Base-by-base conservation (phyloP, 2,888 invertebrate genomes). In the Leptinotarsa peninsularis region DNA sequence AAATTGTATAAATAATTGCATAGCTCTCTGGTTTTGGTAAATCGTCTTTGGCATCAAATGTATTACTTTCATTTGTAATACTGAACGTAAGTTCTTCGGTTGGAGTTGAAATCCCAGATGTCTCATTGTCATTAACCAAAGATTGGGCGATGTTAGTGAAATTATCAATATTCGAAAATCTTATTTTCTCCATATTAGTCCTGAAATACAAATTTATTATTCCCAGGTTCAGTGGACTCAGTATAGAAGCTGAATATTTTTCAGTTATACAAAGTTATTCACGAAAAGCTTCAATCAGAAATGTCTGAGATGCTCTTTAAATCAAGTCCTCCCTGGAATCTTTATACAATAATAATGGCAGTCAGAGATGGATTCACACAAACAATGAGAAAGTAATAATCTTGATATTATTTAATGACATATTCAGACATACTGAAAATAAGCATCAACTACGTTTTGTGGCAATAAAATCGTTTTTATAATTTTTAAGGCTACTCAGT, bases 1-100 rank as follows among this genome's bases (percentile, higher is more conserved):
- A 90, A 49, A 87, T 83, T 0, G 91, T 91, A 88, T 93, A 93
- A 75, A 93, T 88, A 78, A 90, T 90, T 81, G 92, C 91, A 78
- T 87, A 88, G 67, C 77, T 80, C 18, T 80, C 49, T 18, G 58
- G 67, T 27, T n/a, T 18, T 13, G 69, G 33, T 14, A 69, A 21
- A 18, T n/a, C 27, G 4, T 23, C 56, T 43, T 43, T 15, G 4
- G 17, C 33, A 4, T 68, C 33, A 1, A 21, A 58, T 4, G 23
- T 21, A 27, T 13, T 23, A 21, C 15, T 58, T 23, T 13, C 2
- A 23, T 21, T 58, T 58, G 21, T 58, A 4, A 23, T 4, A 23
- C 4, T 15, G 23, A 23, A 23, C 1, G 33, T 18, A 54, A 27
- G 3, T 17, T 5, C 54, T 23, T 68, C 50, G 2, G 13, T 33